phyloP scores from a whole-genome alignment of 2,113 vertebrate genomes.

The Eonycteris spelaea region DNA sequence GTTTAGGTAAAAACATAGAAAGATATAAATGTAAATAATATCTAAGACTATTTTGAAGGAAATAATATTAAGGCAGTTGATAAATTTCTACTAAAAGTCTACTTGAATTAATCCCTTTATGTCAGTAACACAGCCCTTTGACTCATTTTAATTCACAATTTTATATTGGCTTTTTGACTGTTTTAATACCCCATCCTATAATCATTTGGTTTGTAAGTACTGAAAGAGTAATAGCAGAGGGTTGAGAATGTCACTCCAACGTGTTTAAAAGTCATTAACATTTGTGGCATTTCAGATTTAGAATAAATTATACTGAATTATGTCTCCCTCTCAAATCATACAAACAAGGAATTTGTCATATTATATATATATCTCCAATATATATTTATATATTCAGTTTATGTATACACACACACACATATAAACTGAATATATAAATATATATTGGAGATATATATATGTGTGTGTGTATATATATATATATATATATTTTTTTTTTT shows the following conservation, averaged over 20 bases:
- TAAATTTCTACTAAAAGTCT: background rate
- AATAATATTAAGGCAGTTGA: background rate
- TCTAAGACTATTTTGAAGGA: background rate
- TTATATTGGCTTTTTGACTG: background rate
- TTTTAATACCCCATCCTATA: background rate
- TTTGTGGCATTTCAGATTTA: constrained; percentile 13
- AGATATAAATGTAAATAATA: background rate
- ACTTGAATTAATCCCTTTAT: background rate
- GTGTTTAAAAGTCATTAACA: constrained; percentile 33
- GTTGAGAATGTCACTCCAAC: background rate
- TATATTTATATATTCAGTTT: background rate
- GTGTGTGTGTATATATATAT: too few species aligned
- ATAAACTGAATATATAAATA: background rate
- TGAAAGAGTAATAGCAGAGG: background rate
- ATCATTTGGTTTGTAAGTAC: constrained; percentile 16
- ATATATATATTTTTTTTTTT: background rate
- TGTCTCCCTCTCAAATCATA: background rate
- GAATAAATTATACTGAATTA: background rate
- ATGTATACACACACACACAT: too few species aligned
- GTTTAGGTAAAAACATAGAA: background rate
- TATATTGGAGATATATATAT: background rate
- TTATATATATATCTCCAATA: background rate
- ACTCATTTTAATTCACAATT: background rate
- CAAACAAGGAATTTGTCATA: background rate
- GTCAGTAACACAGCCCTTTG: background rate